Evolutionary conservation across 1,140 invertebrate genomes (phyloP), one percentile per base, ranked within the genome.

Genomic region (Penaeus chinensis): DNA sequence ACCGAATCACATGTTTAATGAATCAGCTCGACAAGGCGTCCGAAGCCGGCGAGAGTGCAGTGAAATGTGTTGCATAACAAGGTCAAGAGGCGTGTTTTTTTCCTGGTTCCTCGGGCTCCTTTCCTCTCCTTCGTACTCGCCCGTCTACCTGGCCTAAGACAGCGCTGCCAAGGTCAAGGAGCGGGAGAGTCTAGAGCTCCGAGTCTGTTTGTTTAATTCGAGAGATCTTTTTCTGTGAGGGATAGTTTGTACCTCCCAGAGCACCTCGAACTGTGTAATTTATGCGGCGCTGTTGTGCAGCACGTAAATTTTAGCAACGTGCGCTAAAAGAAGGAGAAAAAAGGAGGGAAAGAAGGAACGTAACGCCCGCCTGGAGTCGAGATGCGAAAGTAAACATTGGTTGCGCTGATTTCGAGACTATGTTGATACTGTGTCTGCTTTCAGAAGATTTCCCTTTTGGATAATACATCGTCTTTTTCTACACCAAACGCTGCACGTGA

Each of bases 381-480:
- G 63, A n/a, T 19, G 22, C 63, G 61, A 47, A n/a, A 18, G 65
- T 61, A 69, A 69, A 54, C 84, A 24, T 62, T 85, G 84, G 76
- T 77, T 80, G 79, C 84, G 42, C 84, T 85, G 76, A 69, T 79
- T 80, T 80, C 84, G 77, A 82, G 81, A 82, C 81, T 82, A 54
- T 54, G 61, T 74, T 74, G 71, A 74, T 74, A 74, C 42, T 74
- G 42, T 86, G 84, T 86, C 81, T 86, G 84, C 77, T 86, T 79
- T 86, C 65, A 54, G 86, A 78, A 87, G 62, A 76, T 87, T 87
- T 82, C 69, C 47, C 86, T 83, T 86, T 71, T 81, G 77, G 77
- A 80, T 71, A 66, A 61, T 69, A 79, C 62, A 84, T 61, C 62
- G 63, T 37, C 81, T 24, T n/a, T 16, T 13, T n/a, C 62, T 32